Conservation (phyloP, 2,797 vertebrate genomes). For the Dermochelys coriacea region DNA sequence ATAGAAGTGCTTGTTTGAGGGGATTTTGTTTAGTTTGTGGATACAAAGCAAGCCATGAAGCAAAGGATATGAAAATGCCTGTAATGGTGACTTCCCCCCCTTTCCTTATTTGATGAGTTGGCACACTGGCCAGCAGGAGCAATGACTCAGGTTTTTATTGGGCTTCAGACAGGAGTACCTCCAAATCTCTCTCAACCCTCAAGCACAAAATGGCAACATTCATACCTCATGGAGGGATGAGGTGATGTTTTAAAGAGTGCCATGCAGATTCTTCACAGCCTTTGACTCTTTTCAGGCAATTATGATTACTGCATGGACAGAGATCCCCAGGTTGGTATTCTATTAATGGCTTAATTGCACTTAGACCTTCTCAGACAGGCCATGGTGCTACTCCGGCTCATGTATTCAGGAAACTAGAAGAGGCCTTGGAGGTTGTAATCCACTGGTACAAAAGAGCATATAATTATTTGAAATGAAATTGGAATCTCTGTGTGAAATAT, state of each 20-base stretch:
- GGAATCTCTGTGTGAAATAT: background rate
- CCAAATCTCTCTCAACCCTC: background rate
- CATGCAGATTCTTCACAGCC: background rate
- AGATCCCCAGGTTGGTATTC: background rate
- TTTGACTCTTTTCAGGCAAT: background rate
- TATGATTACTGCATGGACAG: background rate
- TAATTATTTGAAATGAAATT: background rate
- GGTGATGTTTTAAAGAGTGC: background rate
- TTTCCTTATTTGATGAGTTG: background rate
- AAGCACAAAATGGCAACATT: background rate
- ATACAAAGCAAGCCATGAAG: background rate
- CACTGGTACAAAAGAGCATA: background rate
- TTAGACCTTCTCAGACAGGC: background rate
- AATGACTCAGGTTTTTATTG: background rate
- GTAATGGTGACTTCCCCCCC: too few relatives aligned
- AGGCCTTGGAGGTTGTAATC: background rate
- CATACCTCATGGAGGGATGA: background rate
- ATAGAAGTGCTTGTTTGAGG: background rate
- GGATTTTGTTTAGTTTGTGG: background rate
- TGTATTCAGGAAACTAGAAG: background rate
- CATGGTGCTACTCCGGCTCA: background rate
- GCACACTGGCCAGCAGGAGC: background rate
- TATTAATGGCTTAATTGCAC: background rate
- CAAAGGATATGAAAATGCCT: background rate
- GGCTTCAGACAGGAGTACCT: background rate